These are phyloP conservation scores for Fissipunctia ypsillon DNA, from an alignment of 2,888 invertebrate species.

Conservation along the genomic window DNA sequence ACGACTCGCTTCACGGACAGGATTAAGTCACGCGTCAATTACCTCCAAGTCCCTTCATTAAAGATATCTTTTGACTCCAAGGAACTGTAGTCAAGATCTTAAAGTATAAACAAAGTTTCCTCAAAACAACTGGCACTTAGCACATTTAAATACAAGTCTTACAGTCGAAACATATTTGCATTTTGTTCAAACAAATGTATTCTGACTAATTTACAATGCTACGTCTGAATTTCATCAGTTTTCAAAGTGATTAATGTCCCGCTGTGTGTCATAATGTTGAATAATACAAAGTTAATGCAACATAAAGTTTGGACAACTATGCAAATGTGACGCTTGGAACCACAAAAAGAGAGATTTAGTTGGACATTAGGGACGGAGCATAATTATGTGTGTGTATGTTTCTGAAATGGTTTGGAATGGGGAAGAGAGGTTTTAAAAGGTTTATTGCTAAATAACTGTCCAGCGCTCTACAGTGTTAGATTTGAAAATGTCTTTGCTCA, in stretches of 20 bases:
- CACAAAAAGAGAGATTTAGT: conserved; percentile 60
- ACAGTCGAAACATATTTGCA: conserved; percentile 60
- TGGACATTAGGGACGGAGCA: conserved; percentile 29
- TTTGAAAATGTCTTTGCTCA: not conserved
- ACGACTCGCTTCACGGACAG: not conserved
- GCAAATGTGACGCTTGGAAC: conserved; percentile 48
- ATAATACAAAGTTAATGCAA: conserved; percentile 61
- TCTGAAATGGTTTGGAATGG: conserved; percentile 25
- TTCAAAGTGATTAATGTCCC: conserved; percentile 60
- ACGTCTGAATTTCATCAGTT: conserved; percentile 62
- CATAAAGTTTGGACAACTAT: conserved; percentile 58
- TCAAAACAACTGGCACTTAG: conserved; percentile 74
- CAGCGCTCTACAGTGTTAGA: not conserved
- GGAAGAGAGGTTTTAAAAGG: not conserved
- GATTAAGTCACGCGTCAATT: conserved; percentile 13
- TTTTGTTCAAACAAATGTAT: conserved; percentile 63
- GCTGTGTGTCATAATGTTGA: conserved; percentile 50
- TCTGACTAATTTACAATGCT: conserved; percentile 57
- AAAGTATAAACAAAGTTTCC: conserved; percentile 26
- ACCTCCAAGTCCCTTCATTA: conserved; percentile 1
- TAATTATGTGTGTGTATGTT: conserved; percentile 23
- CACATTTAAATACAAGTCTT: conserved; percentile 69
- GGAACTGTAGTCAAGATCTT: conserved; percentile 16
- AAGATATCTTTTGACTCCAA: conserved; percentile 6
- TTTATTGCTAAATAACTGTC: not conserved